Base-by-base conservation (phyloP, 2,797 vertebrate species). In the Catamblyrhynchus diadema region DNA sequence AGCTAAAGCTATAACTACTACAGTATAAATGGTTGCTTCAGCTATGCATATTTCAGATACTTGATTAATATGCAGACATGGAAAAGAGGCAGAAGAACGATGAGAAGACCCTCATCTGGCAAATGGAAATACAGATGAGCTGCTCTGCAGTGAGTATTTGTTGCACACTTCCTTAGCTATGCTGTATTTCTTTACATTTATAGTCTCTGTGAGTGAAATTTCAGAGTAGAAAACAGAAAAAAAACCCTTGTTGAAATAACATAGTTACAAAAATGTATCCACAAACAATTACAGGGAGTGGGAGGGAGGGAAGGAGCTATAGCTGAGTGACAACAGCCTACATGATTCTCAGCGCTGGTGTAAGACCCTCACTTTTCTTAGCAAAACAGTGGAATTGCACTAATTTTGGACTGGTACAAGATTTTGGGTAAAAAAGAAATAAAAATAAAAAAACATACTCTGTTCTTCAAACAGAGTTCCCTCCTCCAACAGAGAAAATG, bases 21-120 rank as follows among this genome's bases (percentile, higher is more conserved):
- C 25, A 57, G 56, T 91, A 92, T 85, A 96, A 96, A 95, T 61
- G 80, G 81, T 74, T 90, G 70, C 59, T 94, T 95, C 82, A 91
- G 44, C 59, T 42, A 79, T 50, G 56, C 44, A 22, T 61, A 72
- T 85, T 80, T 93, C 59, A 82, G 41, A 78, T 57, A 79, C 35
- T 72, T 88, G 21, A 79, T 82, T 87, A 80, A 93, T 60, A 81
- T 64, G 59, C 45, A 92, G 66, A 82, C 30, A 35, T 12, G 39
- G 72, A 44, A 44, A 90, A 83, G 35, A 71, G 62, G 47, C 25
- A 78, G 18, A 85, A 84, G 60, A 44, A 56, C 18, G 10, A 78
- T 47, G 47, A 24, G 25, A 88, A 92, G 62, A 15, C 12, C 21
- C 18, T 78, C 8, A 45, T 87, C 69, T 94, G 71, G 65, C 51